Base-by-base conservation (phyloP, 1,140 invertebrate genomes). In the Brachionus angularis region DNA sequence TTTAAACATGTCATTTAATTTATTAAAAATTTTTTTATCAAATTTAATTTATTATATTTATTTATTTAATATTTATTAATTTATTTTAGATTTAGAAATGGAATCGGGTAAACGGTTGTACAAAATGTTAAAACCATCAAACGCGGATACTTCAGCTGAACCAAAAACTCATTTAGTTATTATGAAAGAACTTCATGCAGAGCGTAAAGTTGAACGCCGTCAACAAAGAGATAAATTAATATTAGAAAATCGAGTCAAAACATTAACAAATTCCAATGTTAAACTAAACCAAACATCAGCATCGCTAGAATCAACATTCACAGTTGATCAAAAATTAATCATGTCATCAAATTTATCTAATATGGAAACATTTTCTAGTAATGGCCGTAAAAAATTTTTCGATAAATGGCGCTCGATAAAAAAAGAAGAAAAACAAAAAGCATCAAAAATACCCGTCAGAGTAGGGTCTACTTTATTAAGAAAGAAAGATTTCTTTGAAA, bases 401-500 rank as follows among this genome's bases (percentile, higher is more conserved):
- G 53, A 58, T 2, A 34, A 58, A 25, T 58, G 33, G 33, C 21
- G 18, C 36, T 3, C 21, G 16, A 58, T 39, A 39, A 58, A 58
- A 23, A 18, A 39, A 39, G 53, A 58, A 39, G 53, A 58, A 58
- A 58, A 58, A 14, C 8, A 12, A 8, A 58, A 58, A 23, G 7
- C 21, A 1, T 39, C 36, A 23, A 58, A 58, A 23, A 31, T 34
- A 10, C 33, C 16, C 0, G 36, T 58, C 18, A 58, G 39, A 39
- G 18, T 34, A 16, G 33, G 53, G 5, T 5, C 3, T 5, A 18
- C 33, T 23, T 29, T 29, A 16, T 29, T 29, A 14, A 18, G 62
- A 25, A 39, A 39, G 10, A 67, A 42, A 16, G 62, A 67, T 67
- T 29, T 67, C 2, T 47, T 67, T 2, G 47, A 67, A 36, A 47